Evolutionary conservation across 2,888 invertebrate species (phyloP).

Genomic region (Bugula neritina): DNA sequence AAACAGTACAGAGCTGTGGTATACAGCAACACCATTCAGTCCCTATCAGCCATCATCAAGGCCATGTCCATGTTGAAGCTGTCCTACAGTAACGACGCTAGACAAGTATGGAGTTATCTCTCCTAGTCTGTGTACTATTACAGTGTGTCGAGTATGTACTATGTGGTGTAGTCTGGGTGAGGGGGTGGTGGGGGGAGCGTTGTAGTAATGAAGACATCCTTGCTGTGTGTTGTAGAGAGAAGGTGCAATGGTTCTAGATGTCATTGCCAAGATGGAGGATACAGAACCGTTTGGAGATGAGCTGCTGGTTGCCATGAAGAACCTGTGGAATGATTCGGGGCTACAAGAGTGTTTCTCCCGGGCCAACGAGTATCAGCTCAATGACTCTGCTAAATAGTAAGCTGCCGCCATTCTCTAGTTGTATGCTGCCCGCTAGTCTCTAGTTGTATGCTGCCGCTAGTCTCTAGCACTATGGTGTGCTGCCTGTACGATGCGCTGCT

Average conservation of each 20-base stretch:
- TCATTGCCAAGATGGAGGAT: slow-evolving; percentile 99
- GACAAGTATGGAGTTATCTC: slow-evolving; percentile 6
- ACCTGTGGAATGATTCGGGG: slow-evolving; percentile 93
- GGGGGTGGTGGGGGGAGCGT: too few relatives aligned
- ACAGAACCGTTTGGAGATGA: slow-evolving; percentile 99
- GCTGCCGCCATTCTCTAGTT: slow-evolving; percentile 47
- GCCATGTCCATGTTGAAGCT: slow-evolving; percentile 97
- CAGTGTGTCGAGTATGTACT: too few relatives aligned
- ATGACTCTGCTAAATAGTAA: slow-evolving; percentile 99
- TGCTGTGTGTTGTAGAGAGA: slow-evolving; percentile 58
- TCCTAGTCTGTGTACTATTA: too few relatives aligned
- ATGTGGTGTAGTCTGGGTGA: too few relatives aligned
- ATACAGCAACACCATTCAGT: slow-evolving; percentile 98
- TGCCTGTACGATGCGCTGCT: too few relatives aligned
- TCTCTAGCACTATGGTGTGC: too few relatives aligned
- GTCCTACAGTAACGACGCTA: slow-evolving; percentile 31
- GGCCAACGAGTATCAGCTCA: slow-evolving; percentile 99
- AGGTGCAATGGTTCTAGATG: slow-evolving; percentile 99
- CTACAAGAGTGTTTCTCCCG: slow-evolving; percentile 99
- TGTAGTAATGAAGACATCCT: too few relatives aligned
- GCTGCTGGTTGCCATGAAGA: slow-evolving; percentile 93
- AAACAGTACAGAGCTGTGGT: slow-evolving; percentile 98
- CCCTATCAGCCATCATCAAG: slow-evolving; percentile 92
- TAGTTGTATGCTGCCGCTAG: too few relatives aligned
- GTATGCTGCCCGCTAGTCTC: too few relatives aligned